phyloP scores from a whole-genome alignment of 2,888 invertebrate genomes.

The Cremastinae sp. region DNA sequence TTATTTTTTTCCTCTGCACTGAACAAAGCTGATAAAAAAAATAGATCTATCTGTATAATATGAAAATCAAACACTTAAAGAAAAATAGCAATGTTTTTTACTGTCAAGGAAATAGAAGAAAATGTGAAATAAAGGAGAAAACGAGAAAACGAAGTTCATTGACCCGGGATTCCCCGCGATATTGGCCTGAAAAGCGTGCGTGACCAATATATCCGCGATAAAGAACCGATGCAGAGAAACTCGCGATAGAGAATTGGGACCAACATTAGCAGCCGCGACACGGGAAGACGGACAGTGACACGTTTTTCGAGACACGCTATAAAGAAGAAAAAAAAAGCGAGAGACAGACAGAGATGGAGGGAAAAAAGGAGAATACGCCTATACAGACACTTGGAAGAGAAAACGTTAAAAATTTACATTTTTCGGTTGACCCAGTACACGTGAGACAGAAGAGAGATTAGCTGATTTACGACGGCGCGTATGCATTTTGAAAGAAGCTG shows the following conservation, averaged over 20 bases:
- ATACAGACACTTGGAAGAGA: constrained; percentile 36
- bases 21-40: too few species aligned
- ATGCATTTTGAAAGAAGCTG: constrained; percentile 19
- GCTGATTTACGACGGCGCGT: constrained; percentile 10
- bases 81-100: too few species aligned
- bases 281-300: constrained; percentile 1
- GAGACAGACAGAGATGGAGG: neutral
- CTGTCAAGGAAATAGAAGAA: too few species aligned
- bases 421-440: constrained; percentile 56
- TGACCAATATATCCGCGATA: constrained; percentile 25
- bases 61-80: too few species aligned
- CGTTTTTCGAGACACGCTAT: constrained; percentile 4
- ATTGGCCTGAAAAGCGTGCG: constrained; percentile 52
- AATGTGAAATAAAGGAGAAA: constrained; percentile 18
- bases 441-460: constrained; percentile 1
- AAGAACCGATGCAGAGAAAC: constrained; percentile 14
- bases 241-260: constrained; percentile 15
- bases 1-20: neutral
- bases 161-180: constrained; percentile 42
- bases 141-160: constrained; percentile 36
- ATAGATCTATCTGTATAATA: too few species aligned
- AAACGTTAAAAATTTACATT: constrained; percentile 57
- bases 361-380: neutral
- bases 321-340: neutral
- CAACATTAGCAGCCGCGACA: constrained; percentile 30